Base-by-base conservation (phyloP, 2,888 invertebrate species). In the Morpho deidamia region DNA sequence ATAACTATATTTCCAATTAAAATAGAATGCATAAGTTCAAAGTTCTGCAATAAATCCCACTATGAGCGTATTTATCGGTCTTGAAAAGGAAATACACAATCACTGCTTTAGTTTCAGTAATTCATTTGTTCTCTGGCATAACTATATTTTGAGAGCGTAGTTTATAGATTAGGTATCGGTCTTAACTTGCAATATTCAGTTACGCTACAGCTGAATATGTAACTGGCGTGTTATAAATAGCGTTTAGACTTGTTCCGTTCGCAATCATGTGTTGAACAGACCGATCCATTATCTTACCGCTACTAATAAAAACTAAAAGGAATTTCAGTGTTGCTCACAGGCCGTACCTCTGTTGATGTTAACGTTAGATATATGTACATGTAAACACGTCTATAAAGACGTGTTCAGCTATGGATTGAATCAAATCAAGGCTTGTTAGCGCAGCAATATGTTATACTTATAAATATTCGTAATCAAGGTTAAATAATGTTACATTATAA, bases 261-360 rank as follows among this genome's bases (percentile, higher is more conserved):
- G 74, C 73, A 74, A 75, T 76, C 78, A 73, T 67, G 72, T 75
- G 72, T 74, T 74, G 76, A 81, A 81, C 84, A 83, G 83, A 76
- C 76, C 76, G 69, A 71, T 77, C 82, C 81, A 83, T 86, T 87
- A 86, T 86, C 82, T 81, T 76, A 76, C 79, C 73, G 74, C 78
- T 78, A 77, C 79, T 76, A 83, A 85, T 86, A 85, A 87, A 85
- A 82, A 78, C 76, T 77, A 69, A 81, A 84, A 80, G 83, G 80
- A 81, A 83, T 82, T 73, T 78, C 67, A 70, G 69, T 69, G 70
- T 70, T 69, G 62, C 68, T 67, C 64, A 60, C 60, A 58, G 49
- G 55, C 43, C 56, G 54, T 61, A 62, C 59, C 59, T 62, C 54
- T 64, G 55, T 53, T 56, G 60, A 58, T 61, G 52, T 62, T 63